A percentile compares a stretch with the other conserved stretches of the same genome.
Conservation (phyloP, 2,113 vertebrate genomes). For the Dicentrarchus labrax region DNA sequence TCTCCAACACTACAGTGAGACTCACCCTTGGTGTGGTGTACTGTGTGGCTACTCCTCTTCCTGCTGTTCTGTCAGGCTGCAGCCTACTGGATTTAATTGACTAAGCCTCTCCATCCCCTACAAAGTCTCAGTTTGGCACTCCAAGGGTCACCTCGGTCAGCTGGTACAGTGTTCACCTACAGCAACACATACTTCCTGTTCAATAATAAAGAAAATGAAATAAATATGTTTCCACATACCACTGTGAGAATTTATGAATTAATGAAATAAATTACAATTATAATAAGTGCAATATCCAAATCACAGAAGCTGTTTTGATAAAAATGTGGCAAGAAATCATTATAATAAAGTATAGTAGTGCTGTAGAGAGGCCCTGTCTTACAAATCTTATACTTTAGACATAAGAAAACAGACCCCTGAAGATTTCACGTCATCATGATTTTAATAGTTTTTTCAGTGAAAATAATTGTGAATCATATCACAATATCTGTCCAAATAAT, state of each 20-base stretch:
- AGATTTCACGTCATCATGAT: too few species aligned
- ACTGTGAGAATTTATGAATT: not conserved
- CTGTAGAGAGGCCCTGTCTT: too few species aligned
- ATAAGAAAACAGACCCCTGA: too few species aligned
- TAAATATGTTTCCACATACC: not conserved
- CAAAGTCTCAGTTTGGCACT: slow-evolving; percentile 54
- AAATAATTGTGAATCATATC: too few species aligned
- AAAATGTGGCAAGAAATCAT: too few species aligned
- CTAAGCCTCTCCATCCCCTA: slow-evolving; percentile 72
- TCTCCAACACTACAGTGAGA: slow-evolving; percentile 26
- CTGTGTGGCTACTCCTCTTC: slow-evolving; percentile 40
- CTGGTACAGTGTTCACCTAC: slow-evolving; percentile 8
- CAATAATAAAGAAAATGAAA: not conserved
- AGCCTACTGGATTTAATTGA: slow-evolving; percentile 72
- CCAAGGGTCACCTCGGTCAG: slow-evolving; percentile 36
- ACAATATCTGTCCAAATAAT: too few species aligned
- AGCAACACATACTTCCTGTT: not conserved
- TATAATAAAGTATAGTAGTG: too few species aligned
- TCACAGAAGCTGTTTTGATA: too few species aligned
- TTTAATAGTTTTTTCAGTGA: too few species aligned
- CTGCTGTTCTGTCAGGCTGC: slow-evolving; percentile 53
- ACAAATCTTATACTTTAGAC: too few species aligned
- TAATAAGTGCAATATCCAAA: too few species aligned
- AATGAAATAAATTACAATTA: not conserved
- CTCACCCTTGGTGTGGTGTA: slow-evolving; percentile 9